phyloP scores from a whole-genome alignment of 2,113 vertebrate species.

The Perca schrenkii region DNA sequence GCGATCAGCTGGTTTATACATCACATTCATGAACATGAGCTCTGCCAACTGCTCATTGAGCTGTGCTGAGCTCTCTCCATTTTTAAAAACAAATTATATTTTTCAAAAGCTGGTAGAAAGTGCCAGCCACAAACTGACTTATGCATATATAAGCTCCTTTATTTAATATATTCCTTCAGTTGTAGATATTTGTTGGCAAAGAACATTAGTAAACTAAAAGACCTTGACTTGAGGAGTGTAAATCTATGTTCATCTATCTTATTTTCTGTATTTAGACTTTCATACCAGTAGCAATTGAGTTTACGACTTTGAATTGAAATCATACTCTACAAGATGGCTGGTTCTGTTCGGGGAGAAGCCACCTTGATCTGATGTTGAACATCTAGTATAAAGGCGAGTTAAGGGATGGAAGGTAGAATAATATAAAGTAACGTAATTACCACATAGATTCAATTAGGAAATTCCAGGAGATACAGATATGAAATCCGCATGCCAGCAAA shows the following conservation, averaged over 20 bases:
- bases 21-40: constrained; percentile 41
- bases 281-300: constrained; percentile 2
- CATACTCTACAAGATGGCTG: constrained; percentile 11
- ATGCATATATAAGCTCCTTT: constrained; percentile 12
- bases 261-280: constrained; percentile 2
- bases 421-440: constrained; percentile 41
- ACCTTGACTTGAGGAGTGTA: background rate
- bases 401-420: constrained; percentile 9
- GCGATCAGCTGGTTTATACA: constrained; percentile 36
- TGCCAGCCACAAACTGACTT: constrained; percentile 8
- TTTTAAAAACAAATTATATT: constrained; percentile 38
- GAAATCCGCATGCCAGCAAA: constrained; percentile 29
- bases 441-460: constrained; percentile 41
- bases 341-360: constrained; percentile 8
- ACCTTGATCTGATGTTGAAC: constrained; percentile 20
- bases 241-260: background rate
- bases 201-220: background rate
- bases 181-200: background rate
- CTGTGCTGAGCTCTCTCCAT: constrained; percentile 9
- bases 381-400: constrained; percentile 3
- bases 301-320: constrained; percentile 20
- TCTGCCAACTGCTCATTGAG: constrained; percentile 39
- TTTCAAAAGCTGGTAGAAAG: constrained; percentile 16
- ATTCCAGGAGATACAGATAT: constrained; percentile 42
- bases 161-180: constrained; percentile 13